Evolutionary conservation across 2,888 invertebrate species (phyloP), one percentile per base, ranked within the genome.

Genomic region (Trisateles emortualis): DNA sequence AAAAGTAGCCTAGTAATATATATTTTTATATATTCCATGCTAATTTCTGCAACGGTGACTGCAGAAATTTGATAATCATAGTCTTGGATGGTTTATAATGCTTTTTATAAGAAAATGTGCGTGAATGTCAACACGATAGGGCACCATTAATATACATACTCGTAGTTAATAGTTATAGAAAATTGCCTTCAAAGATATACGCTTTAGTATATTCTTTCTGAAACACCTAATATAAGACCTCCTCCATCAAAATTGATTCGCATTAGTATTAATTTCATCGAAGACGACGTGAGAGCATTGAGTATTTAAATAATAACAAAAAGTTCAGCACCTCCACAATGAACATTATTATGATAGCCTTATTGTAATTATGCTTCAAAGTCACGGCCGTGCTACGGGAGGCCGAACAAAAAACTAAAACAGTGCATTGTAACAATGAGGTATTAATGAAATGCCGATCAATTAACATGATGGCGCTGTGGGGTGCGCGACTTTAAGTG

Each of bases 371-470:
- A 79, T 70, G 55, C 38, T 40, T 55, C 48, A 11, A 50, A 17
- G 50, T 60, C 50, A 46, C 56, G 52, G 51, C 47, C 35, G 39
- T 75, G 47, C 68, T 52, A 73, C 70, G 60, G 74, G 72, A 74
- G 67, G 58, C 57, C 69, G 41, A 47, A 56, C 49, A 75, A 82
- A 85, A 84, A 80, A 73, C 56, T 67, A 43, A 74, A 76, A 72
- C 66, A 76, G 68, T 59, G 74, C 57, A 73, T 78, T 64, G 74
- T 72, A 81, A 84, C 83, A 86, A 87, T 83, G 76, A 76, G 66
- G 73, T 78, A 84, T 84, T 87, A 85, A 88, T 89, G 83, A 90
- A 84, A 81, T 78, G 79, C 72, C 74, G 83, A 79, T 81, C 81
- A 87, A 90, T 89, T 88, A 89, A 84, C 81, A 82, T 84, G 81